Base-by-base conservation (phyloP, 37 sponge, comb jelly and placozoan species). In the Bolinopsis microptera region DNA sequence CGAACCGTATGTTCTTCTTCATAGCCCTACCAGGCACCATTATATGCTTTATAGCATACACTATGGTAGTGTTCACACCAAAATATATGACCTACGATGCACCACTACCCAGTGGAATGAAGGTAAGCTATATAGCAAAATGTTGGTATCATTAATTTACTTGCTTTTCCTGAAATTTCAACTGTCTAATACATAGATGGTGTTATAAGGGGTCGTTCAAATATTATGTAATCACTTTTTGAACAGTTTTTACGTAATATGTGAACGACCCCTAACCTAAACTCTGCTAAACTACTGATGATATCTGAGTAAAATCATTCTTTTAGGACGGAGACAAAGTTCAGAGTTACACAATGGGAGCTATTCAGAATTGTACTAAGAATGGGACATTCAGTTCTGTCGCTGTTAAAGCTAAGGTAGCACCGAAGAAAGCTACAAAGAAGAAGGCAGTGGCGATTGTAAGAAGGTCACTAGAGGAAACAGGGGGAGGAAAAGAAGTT, bases 1-100 rank as follows among this genome's bases (percentile, higher is more conserved):
- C 75, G 26, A 72, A 72, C 26, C 75, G 75, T 8, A 72, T 72
- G 75, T 72, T 72, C 31, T 72, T 72, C 26, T 72, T 72, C 75
- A 72, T 72, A 24, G 75, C 75, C 75, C 75, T 72, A 24, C 75
- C 75, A 28, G 75, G 75, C 3, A 72, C 75, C 18, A 72, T 72
- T 24, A 72, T 72, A 23, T 72, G 75, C 31, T 72, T 72, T 28
- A 21, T 72, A 3, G 75, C 75, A n/a, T 72, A 72, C 31, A 30
- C 31, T 21, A 72, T 72, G 75, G 75, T 72, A 28, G 75, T 72
- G 22, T 72, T 72, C 75, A 72, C 75, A n/a, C 75, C 75, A 5
- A 72, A 72, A 5, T 72, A 72, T n/a, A 72, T 72, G 26, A 72
- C 75, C 26, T 72, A 72, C 31, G 18, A 8, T 24, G 75, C 75